Evolutionary conservation across 2,888 invertebrate species (phyloP).

Genomic region (Elmis aenea): DNA sequence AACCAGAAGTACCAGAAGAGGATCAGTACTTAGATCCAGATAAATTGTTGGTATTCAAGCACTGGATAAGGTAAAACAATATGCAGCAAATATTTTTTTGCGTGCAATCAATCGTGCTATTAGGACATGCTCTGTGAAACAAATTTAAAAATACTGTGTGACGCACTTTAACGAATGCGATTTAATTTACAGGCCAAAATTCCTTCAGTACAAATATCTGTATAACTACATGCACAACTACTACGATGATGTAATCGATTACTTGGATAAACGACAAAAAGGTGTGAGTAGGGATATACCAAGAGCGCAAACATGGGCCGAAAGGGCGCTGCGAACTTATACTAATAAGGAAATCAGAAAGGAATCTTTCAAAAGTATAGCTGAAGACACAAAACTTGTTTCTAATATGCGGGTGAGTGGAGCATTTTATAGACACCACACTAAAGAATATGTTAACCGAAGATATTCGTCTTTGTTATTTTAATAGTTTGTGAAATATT

Average conservation of each 20-base stretch:
- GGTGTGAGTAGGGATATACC: slow-evolving; percentile 66
- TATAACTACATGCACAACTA: slow-evolving; percentile 82
- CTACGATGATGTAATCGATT: slow-evolving; percentile 80
- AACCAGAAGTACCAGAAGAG: slow-evolving; percentile 42
- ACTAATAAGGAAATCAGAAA: slow-evolving; percentile 41
- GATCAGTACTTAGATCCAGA: slow-evolving; percentile 53
- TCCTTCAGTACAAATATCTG: slow-evolving; percentile 76
- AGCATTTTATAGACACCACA: slow-evolving; percentile 68
- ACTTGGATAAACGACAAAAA: slow-evolving; percentile 69
- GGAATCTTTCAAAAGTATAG: slow-evolving; percentile 31
- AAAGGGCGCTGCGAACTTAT: slow-evolving; percentile 72
- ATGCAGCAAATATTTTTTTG: not conserved
- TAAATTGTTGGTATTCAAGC: slow-evolving; percentile 67
- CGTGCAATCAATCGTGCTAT: not conserved
- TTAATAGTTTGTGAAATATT: slow-evolving; percentile 43
- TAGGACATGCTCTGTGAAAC: too few relatives aligned
- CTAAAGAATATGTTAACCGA: slow-evolving; percentile 68
- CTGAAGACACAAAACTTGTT: slow-evolving; percentile 48
- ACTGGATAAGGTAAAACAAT: slow-evolving; percentile 76
- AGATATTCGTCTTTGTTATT: slow-evolving; percentile 58
- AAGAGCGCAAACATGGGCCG: slow-evolving; percentile 80
- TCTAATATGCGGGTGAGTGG: slow-evolving; percentile 62
- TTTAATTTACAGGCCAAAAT: slow-evolving; percentile 59
- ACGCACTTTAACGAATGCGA: not conserved
- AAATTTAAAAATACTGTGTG: too few relatives aligned